Conservation (phyloP, 2,113 vertebrate genomes). For the Psilopogon haemacephalus region DNA sequence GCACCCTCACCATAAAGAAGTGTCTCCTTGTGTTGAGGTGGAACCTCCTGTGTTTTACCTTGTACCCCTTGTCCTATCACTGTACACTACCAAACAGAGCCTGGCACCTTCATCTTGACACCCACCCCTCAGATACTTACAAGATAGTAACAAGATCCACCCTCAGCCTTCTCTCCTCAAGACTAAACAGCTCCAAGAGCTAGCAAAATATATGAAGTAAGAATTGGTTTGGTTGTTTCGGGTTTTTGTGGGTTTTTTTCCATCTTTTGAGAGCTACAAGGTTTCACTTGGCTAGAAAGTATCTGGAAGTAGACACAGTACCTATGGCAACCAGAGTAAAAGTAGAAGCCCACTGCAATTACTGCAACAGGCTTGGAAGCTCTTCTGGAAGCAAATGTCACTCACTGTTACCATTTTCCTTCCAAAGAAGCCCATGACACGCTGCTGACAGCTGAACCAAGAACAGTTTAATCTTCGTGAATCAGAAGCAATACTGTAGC, state of each 20-base stretch:
- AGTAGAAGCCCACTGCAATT: conserved; percentile 12
- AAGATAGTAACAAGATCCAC: too few species aligned
- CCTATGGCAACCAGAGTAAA: conserved; percentile 24
- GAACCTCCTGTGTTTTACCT: too few species aligned
- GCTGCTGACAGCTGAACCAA: neutral
- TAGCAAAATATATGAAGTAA: neutral
- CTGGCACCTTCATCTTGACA: too few species aligned
- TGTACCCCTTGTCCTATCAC: too few species aligned
- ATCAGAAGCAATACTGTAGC: neutral
- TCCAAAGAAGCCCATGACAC: neutral
- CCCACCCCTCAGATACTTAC: too few species aligned
- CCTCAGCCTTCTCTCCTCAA: too few species aligned
- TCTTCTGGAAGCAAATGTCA: conserved; percentile 10
- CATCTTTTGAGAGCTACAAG: neutral
- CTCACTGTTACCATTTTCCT: neutral
- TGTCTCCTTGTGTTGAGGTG: too few species aligned
- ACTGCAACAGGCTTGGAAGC: neutral
- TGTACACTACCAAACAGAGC: too few species aligned
- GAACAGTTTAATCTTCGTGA: neutral
- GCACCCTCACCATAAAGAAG: too few species aligned
- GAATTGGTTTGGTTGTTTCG: neutral
- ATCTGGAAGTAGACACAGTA: neutral
- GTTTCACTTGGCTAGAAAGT: conserved; percentile 3
- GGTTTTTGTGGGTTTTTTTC: too few species aligned
- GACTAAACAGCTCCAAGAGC: neutral